These are phyloP conservation scores for Nanorana parkeri DNA, from an alignment of 2,113 vertebrate species.

Conservation along the genomic window DNA sequence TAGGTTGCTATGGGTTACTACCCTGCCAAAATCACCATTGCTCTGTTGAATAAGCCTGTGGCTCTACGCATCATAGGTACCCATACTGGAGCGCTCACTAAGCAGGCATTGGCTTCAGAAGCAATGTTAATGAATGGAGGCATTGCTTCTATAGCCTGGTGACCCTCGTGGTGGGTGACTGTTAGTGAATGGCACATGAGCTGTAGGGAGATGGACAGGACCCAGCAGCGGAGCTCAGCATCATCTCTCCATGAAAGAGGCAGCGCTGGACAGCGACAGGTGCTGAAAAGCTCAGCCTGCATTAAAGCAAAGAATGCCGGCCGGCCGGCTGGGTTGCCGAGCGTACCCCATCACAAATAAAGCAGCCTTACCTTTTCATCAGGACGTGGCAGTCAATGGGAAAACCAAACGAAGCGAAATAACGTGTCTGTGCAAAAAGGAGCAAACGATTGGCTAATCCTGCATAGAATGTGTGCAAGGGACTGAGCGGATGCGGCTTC, in stretches of 20 bases:
- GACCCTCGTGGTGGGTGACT: no score
- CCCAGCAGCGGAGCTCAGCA: not conserved
- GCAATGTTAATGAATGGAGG: no score
- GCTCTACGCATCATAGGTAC: no score
- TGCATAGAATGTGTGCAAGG: conserved; percentile 10
- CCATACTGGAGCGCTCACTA: no score
- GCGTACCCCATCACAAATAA: not conserved
- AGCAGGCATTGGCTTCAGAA: no score
- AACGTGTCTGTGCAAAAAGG: conserved; percentile 1
- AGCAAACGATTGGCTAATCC: conserved; percentile 28
- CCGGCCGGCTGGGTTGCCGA: no score
- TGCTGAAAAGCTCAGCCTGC: conserved; percentile 42
- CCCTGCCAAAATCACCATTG: no score
- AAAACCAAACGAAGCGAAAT: not conserved
- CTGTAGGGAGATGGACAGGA: no score
- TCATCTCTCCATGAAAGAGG: not conserved
- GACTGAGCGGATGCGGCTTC: not conserved
- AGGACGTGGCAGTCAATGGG: not conserved
- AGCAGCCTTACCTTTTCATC: conserved; percentile 18
- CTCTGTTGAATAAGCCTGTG: no score
- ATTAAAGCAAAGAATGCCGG: not conserved
- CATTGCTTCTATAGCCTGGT: no score
- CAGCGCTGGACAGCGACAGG: conserved; percentile 51
- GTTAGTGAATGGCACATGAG: no score
- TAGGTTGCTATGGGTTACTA: no score